A percentile compares a stretch with the other conserved stretches of the same genome.
Evolutionary conservation across 2,797 vertebrate species (phyloP).

Genomic region (Argya squamiceps): DNA sequence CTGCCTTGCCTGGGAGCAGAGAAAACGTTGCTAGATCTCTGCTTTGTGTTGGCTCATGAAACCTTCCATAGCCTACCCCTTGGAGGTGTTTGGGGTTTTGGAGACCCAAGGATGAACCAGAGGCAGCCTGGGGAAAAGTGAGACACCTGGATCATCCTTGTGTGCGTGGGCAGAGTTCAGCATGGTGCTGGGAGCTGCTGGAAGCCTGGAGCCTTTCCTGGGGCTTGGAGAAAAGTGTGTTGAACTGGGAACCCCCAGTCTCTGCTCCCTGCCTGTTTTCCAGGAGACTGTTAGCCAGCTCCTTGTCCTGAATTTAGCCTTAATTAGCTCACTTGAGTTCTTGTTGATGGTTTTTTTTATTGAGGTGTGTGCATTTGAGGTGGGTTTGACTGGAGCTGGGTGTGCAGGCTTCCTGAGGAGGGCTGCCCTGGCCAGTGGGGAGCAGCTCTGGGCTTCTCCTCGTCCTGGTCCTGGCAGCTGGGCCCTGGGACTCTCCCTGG

Average conservation of each 20-base stretch:
- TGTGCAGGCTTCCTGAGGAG: background rate
- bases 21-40: background rate
- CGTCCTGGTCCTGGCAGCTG: background rate
- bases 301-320: background rate
- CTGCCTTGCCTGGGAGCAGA: background rate
- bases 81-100: background rate
- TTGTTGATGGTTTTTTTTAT: rapidly evolving
- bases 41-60: background rate
- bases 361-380: background rate
- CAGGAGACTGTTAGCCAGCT: background rate
- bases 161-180: rapidly evolving
- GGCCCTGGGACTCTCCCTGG: background rate
- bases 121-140: background rate
- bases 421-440: background rate
- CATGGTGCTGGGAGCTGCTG: background rate
- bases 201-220: background rate
- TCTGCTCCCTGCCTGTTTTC: background rate
- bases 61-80: background rate
- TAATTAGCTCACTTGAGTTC: background rate
- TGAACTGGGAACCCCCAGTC: background rate
- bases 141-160: background rate
- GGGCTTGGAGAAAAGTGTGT: background rate
- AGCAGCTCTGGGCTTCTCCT: background rate
- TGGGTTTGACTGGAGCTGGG: background rate
- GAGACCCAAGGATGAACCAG: background rate